These are phyloP conservation scores for Sminthopsis crassicaudata DNA, from an alignment of 2,113 vertebrate genomes.

Conservation along the genomic window DNA sequence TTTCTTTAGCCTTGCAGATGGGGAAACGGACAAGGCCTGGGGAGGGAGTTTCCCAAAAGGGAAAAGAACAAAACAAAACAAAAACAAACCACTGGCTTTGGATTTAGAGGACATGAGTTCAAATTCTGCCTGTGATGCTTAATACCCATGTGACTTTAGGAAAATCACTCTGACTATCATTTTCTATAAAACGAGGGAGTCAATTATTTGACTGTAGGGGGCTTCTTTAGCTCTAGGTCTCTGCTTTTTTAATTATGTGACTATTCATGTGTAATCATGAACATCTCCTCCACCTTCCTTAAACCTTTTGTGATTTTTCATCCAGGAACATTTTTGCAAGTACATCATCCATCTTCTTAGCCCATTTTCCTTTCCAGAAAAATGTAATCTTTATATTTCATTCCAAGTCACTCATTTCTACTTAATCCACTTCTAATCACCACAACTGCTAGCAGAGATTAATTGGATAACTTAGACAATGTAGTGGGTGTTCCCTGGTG, in stretches of 20 bases:
- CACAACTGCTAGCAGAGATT: background rate
- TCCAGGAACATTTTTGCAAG: constrained; percentile 1
- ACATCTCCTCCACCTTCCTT: background rate
- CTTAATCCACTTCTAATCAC: background rate
- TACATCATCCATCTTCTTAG: background rate
- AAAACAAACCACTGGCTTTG: background rate
- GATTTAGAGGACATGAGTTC: background rate
- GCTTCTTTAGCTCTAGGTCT: background rate
- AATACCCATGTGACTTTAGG: background rate
- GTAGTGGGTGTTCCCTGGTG: background rate
- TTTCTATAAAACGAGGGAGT: background rate
- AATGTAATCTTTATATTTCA: background rate
- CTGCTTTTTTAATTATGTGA: background rate
- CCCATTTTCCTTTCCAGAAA: background rate
- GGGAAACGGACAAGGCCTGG: background rate
- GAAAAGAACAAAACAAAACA: background rate
- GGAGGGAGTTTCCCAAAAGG: background rate
- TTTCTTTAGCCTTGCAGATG: background rate
- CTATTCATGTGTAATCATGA: background rate
- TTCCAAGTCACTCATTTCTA: background rate
- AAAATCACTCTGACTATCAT: background rate
- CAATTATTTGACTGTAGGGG: background rate
- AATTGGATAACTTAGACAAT: background rate
- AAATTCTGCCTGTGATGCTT: background rate
- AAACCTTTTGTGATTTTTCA: background rate